Base-by-base conservation (phyloP, 1,140 invertebrate species). In the Heterodera carotae region DNA sequence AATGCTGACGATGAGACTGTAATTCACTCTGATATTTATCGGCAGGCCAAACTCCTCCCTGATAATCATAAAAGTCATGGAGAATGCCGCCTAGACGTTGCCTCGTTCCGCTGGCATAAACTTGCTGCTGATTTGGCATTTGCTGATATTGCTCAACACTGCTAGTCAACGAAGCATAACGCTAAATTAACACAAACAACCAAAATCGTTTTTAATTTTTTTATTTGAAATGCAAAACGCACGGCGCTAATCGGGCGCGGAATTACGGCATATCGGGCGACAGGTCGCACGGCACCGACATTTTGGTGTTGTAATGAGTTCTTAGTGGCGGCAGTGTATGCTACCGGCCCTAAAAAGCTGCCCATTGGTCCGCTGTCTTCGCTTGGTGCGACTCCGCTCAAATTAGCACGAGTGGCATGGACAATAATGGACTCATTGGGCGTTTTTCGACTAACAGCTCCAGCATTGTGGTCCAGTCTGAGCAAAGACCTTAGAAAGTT, bases 231-330 rank as follows among this genome's bases (percentile, higher is more conserved):
- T n/a, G n/a, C n/a, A 43, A 34, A 66, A 15, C 29, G 25, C n/a
- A 76, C 74, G 18, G 74, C 60, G 18, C 48, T 67, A 66, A 60
- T 39, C 34, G 69, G 53, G 8, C 76, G 29, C 15, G 76, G 76
- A 74, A 77, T 72, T n/a, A 77, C 76, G 29, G 76, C 53, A 60
- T 69, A 77, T 22, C 69, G 64, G 12, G 76, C 76, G 25, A 77
- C 29, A 33, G 76, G 48, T 5, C 48, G 69, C 33, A 25, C 64
- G 33, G 68, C 27, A 31, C 29, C 56, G 36, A 74, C 8, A 39
- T 56, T 36, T 39, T 27, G 15, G 8, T 36, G 64, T 18, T 31
- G 10, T 12, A 53, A 73, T 27, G 72, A 27, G 31, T 60, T 60
- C 22, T 70, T 53, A 39, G 27, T 43, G 34, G 36, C 34, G 8